Percentiles rank a stretch among this genome's conserved stretches.
These are phyloP conservation scores for Kryptopterus vitreolus DNA, from an alignment of 2,797 vertebrate genomes.

Conservation along the genomic window DNA sequence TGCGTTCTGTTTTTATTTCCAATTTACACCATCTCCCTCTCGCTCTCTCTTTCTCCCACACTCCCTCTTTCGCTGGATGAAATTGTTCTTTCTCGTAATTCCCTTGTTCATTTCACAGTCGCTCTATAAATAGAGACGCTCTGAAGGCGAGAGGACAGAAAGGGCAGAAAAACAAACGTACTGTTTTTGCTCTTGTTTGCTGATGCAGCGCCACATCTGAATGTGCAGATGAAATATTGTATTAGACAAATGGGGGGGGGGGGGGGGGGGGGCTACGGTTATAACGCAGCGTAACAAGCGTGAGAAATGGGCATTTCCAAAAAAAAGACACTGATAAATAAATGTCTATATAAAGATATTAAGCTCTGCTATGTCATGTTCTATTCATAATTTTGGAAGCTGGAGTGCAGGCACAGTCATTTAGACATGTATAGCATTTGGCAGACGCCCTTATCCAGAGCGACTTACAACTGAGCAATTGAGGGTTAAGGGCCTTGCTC, in stretches of 20 bases:
- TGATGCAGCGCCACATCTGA: neutral
- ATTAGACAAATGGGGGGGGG: too few species aligned
- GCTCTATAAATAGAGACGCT: slow-evolving; percentile 47
- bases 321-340: neutral
- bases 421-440: too few species aligned
- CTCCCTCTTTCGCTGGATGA: neutral
- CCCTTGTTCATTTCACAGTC: slow-evolving; percentile 41
- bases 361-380: too few species aligned
- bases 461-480: too few species aligned
- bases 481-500: too few species aligned
- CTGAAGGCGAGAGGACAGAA: slow-evolving; percentile 30
- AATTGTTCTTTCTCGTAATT: slow-evolving; percentile 32
- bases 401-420: too few species aligned
- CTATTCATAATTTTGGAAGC: too few species aligned
- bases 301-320: neutral
- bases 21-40: too few species aligned
- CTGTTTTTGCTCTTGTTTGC: neutral
- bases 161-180: slow-evolving; percentile 23
- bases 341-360: neutral
- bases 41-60: slow-evolving; percentile 3
- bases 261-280: too few species aligned
- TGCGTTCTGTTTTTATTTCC: slow-evolving; percentile 1
- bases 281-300: neutral
- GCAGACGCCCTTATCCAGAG: too few species aligned
- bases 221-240: neutral